Conservation (phyloP, 2,113 vertebrate species). For the Trichechus manatus region DNA sequence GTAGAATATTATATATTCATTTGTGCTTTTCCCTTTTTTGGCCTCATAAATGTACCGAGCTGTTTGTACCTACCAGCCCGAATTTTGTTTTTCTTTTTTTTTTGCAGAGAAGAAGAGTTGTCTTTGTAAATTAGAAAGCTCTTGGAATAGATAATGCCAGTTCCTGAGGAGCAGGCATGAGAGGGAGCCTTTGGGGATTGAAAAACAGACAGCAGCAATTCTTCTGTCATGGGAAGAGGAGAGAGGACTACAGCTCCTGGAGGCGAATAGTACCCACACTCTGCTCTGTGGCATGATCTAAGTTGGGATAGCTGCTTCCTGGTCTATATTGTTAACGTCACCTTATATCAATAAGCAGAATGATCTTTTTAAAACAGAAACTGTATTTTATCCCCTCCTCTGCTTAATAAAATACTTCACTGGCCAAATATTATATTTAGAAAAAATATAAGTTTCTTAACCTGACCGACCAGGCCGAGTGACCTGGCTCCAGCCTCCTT, state of each 20-base stretch:
- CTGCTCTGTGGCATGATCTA: background rate
- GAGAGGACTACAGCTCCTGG: background rate
- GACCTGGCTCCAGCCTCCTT: background rate
- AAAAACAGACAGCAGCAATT: background rate
- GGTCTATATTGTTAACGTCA: background rate
- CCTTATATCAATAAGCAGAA: background rate
- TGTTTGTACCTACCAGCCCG: background rate
- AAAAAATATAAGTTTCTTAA: background rate
- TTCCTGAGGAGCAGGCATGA: background rate
- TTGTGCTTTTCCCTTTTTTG: no score
- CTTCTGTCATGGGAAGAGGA: background rate
- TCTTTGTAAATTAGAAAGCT: background rate
- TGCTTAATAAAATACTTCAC: background rate
- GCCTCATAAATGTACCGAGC: background rate
- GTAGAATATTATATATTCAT: background rate
- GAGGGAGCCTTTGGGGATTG: background rate
- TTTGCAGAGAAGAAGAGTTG: background rate
- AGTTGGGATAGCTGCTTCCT: background rate
- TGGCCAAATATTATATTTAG: background rate
- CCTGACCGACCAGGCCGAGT: background rate
- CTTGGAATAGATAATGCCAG: background rate
- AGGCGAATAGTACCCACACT: background rate
- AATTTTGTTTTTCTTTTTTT: background rate
- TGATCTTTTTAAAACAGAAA: background rate
- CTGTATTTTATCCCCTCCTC: background rate